Evolutionary conservation across 2,113 vertebrate genomes (phyloP).

Genomic region (Cheirogaleus medius): DNA sequence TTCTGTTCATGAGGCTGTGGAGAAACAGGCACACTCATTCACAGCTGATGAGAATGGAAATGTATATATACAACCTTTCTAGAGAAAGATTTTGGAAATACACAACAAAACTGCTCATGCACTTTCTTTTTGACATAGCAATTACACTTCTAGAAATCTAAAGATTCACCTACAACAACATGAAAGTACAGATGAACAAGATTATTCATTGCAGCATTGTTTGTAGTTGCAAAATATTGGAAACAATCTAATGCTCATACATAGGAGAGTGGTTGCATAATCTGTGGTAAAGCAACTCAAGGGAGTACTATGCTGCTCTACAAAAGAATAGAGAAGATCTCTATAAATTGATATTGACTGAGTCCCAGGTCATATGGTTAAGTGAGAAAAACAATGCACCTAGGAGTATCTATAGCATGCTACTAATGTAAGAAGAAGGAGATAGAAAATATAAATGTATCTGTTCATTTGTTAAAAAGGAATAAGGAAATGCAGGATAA

Average conservation of each 20-base stretch:
- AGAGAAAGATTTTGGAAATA: too few relatives aligned
- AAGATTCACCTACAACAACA: not conserved
- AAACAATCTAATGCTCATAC: not conserved
- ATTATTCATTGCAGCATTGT: not conserved
- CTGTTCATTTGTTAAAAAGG: not conserved
- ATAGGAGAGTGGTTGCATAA: not conserved
- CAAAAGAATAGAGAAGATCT: not conserved
- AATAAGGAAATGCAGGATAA: not conserved
- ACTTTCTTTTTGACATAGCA: too few relatives aligned
- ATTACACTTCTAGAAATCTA: not conserved
- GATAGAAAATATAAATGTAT: not conserved
- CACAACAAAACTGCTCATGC: too few relatives aligned
- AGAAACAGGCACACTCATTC: too few relatives aligned
- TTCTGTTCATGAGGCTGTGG: too few relatives aligned
- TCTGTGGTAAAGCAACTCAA: not conserved
- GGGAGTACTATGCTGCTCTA: not conserved
- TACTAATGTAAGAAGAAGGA: not conserved
- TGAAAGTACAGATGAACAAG: not conserved
- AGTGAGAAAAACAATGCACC: not conserved
- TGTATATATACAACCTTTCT: too few relatives aligned
- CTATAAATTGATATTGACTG: too few relatives aligned
- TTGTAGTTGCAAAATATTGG: too few relatives aligned
- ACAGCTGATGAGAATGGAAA: too few relatives aligned
- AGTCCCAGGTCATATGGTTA: not conserved
- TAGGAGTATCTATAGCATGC: not conserved